These are phyloP conservation scores for Gasteruption jaculator DNA, from an alignment of 2,888 invertebrate species.

Conservation along the genomic window DNA sequence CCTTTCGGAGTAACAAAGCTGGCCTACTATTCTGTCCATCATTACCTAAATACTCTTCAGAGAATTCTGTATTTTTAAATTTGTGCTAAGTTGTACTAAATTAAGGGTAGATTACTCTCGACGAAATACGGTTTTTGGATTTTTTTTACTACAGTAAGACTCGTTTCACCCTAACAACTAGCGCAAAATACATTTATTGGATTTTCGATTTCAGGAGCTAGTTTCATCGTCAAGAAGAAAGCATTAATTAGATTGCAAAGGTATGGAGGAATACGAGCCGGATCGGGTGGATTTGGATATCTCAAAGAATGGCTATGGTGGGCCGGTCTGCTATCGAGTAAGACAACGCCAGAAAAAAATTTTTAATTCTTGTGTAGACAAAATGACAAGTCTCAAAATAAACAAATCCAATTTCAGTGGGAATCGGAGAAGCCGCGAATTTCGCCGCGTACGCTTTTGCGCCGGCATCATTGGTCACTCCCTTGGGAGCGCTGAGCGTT, in stretches of 20 bases:
- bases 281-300: constrained; percentile 90
- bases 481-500: constrained; percentile 92
- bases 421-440: constrained; percentile 88
- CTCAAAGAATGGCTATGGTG: constrained; percentile 96
- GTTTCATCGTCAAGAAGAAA: constrained; percentile 86
- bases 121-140: too few species aligned
- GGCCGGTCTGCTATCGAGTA: constrained; percentile 89
- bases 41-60: too few species aligned
- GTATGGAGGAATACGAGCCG: constrained; percentile 68
- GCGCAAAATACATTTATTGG: constrained; percentile 21
- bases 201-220: constrained; percentile 54
- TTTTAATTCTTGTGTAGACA: neutral
- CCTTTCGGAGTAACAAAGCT: too few species aligned
- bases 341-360: constrained; percentile 45
- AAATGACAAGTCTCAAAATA: neutral
- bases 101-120: too few species aligned
- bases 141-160: too few species aligned
- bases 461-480: constrained; percentile 92
- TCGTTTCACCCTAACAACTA: too few species aligned
- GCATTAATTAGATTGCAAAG: constrained; percentile 66
- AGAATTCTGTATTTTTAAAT: too few species aligned
- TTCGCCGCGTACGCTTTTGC: constrained; percentile 97
- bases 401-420: constrained; percentile 83
- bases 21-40: too few species aligned
- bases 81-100: too few species aligned